Conservation (phyloP, 2,888 invertebrate species). For the Drosophila anceps region DNA sequence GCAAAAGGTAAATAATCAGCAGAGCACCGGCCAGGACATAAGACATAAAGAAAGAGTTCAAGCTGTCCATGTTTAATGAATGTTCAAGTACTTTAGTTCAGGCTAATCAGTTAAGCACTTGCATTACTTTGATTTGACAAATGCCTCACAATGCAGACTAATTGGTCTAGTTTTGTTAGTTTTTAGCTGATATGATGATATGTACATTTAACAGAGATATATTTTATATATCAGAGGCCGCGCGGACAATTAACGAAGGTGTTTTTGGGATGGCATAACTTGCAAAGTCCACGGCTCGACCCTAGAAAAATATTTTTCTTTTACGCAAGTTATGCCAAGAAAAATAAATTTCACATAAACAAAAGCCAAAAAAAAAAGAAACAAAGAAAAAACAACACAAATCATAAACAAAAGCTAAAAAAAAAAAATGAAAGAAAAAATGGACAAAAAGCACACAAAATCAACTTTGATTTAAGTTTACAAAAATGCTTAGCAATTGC, state of each 20-base stretch:
- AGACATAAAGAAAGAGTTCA: slow-evolving; percentile 21
- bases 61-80: slow-evolving; percentile 30
- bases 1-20: slow-evolving; percentile 55
- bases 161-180: neutral
- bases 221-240: neutral
- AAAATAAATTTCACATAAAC: slow-evolving; percentile 67
- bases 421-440: slow-evolving; percentile 19
- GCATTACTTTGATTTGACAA: neutral
- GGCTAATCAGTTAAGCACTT: slow-evolving; percentile 36
- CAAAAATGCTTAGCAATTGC: slow-evolving; percentile 81
- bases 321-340: slow-evolving; percentile 63
- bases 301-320: slow-evolving; percentile 35
- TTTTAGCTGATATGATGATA: neutral
- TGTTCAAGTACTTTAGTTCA: slow-evolving; percentile 27
- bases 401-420: slow-evolving; percentile 49
- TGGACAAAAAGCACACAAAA: slow-evolving; percentile 58
- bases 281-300: slow-evolving; percentile 12
- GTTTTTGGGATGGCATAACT: slow-evolving; percentile 23
- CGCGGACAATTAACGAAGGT: slow-evolving; percentile 43
- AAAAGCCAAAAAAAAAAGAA: slow-evolving; percentile 28
- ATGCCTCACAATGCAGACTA: neutral
- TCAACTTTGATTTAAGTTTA: slow-evolving; percentile 82
- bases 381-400: slow-evolving; percentile 50
- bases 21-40: slow-evolving; percentile 21
- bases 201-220: neutral